Evolutionary conservation across 2,113 vertebrate genomes (phyloP).

Genomic region (Scartelaos histophorus): DNA sequence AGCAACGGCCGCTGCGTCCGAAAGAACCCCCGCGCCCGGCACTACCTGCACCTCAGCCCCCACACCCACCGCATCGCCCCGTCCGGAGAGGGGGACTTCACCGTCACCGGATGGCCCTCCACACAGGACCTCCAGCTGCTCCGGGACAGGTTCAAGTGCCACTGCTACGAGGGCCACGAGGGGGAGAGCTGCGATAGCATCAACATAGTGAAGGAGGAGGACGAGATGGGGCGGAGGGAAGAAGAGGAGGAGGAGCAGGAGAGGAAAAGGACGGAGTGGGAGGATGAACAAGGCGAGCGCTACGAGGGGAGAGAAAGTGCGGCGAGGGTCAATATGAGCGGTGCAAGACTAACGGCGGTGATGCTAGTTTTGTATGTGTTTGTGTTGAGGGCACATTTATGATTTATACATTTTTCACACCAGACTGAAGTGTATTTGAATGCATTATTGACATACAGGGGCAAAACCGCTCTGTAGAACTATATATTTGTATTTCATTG

Average conservation of each 20-base stretch:
- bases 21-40: slow-evolving; percentile 56
- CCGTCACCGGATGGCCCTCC: slow-evolving; percentile 68
- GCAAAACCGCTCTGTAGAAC: too few relatives aligned
- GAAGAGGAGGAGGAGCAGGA: slow-evolving; percentile 38
- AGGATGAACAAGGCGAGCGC: slow-evolving; percentile 44
- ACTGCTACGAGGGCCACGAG: slow-evolving; percentile 79
- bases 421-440: too few relatives aligned
- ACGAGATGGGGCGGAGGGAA: slow-evolving; percentile 29
- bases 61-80: slow-evolving; percentile 66
- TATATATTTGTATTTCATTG: too few relatives aligned
- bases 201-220: slow-evolving; percentile 58
- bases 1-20: slow-evolving; percentile 71
- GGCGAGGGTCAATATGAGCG: slow-evolving; percentile 16
- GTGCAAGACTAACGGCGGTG: slow-evolving; percentile 24
- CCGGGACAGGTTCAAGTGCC: slow-evolving; percentile 75
- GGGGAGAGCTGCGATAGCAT: slow-evolving; percentile 72
- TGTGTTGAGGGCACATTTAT: slow-evolving; percentile 18
- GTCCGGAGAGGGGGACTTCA: slow-evolving; percentile 60
- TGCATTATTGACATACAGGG: too few relatives aligned
- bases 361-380: slow-evolving; percentile 55
- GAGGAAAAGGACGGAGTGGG: slow-evolving; percentile 46
- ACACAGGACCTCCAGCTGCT: slow-evolving; percentile 66
- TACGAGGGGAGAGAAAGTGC: slow-evolving; percentile 27
- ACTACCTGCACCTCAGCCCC: slow-evolving; percentile 79
- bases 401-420: background rate